Percentiles rank a stretch among this genome's conserved stretches.
Conservation (phyloP, 2,797 vertebrate genomes). For the Sphenodon punctatus region DNA sequence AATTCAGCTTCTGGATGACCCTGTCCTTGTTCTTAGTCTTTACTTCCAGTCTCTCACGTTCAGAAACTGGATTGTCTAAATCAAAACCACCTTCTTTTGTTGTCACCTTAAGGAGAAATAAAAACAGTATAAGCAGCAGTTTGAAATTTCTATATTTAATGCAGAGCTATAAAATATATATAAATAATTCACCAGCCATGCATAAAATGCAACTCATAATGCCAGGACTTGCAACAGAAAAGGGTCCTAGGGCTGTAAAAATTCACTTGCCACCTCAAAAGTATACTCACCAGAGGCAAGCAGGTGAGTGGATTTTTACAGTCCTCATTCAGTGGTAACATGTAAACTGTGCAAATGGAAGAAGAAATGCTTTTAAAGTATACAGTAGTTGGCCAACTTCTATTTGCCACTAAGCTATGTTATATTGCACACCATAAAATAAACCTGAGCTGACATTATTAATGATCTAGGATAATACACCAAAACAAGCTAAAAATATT, state of each 20-base stretch:
- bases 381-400: not conserved
- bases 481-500: not conserved
- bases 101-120: conserved; percentile 44
- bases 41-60: conserved; percentile 64
- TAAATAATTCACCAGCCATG: not conserved
- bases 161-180: too few species aligned
- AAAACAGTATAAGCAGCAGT: conserved; percentile 3
- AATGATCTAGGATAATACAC: not conserved
- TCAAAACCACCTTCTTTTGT: conserved; percentile 65
- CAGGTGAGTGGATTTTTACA: too few species aligned
- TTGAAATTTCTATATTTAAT: not conserved
- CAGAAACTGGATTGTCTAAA: conserved; percentile 56
- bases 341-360: not conserved
- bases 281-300: too few species aligned
- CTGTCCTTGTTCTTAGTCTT: conserved; percentile 57
- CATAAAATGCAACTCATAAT: not conserved
- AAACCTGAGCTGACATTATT: not conserved
- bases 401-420: not conserved
- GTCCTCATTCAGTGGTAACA: not conserved
- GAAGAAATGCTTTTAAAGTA: not conserved
- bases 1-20: conserved; percentile 59
- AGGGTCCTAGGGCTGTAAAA: too few species aligned
- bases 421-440: not conserved
- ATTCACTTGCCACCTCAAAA: too few species aligned
- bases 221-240: too few species aligned